Conservation (phyloP, 2,113 vertebrate species). For the Mustelus asterias region DNA sequence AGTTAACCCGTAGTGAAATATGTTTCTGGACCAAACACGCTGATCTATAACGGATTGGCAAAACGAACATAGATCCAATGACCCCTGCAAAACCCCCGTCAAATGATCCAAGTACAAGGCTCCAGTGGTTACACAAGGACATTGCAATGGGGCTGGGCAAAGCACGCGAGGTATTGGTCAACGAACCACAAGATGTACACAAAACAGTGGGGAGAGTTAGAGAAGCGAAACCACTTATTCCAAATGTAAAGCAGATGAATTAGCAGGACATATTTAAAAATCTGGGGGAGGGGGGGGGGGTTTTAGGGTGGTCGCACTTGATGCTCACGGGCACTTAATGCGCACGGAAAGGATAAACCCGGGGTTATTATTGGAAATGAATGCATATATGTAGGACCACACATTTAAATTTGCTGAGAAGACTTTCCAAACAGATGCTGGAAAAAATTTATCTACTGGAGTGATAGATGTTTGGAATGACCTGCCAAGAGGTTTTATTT, state of each 20-base stretch:
- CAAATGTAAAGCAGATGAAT: not conserved
- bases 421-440: not conserved
- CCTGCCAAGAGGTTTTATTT: not conserved
- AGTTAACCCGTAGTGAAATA: not conserved
- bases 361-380: not conserved
- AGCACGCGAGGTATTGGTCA: constrained; percentile 9
- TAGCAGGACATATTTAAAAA: not conserved
- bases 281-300: too few relatives aligned
- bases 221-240: not conserved
- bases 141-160: not conserved
- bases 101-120: not conserved
- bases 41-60: not conserved
- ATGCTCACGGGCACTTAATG: too few relatives aligned
- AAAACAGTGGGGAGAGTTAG: not conserved
- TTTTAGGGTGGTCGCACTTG: too few relatives aligned
- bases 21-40: not conserved
- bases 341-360: not conserved
- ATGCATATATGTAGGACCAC: not conserved
- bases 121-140: not conserved
- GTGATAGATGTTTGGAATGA: not conserved
- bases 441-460: not conserved
- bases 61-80: not conserved
- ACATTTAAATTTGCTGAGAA: not conserved
- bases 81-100: not conserved
- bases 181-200: not conserved